A percentile compares a stretch with the other conserved stretches of the same genome.
Conservation (phyloP, 2,888 invertebrate genomes). For the Panzeria rudis region DNA sequence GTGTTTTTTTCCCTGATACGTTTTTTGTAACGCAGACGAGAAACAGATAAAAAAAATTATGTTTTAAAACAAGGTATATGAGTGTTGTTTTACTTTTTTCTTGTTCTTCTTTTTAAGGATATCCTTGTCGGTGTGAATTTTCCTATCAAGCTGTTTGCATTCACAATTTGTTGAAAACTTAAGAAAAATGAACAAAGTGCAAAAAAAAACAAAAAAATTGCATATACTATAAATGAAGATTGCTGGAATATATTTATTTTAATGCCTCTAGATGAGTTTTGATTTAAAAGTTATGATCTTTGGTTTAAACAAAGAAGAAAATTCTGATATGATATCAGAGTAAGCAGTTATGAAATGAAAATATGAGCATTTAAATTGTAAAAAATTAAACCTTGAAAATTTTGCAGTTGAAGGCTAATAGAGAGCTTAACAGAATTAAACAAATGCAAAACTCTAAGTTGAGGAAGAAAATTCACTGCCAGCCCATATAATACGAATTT, state of each 20-base stretch:
- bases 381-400: neutral
- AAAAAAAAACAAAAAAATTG: constrained; percentile 33
- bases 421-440: neutral
- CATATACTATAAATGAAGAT: constrained; percentile 38
- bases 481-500: too few relatives aligned
- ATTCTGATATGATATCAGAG: neutral
- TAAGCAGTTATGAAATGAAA: constrained; percentile 1
- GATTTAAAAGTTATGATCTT: neutral
- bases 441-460: neutral
- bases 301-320: neutral
- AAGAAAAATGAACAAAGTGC: constrained; percentile 5
- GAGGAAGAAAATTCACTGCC: neutral
- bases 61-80: constrained; percentile 45
- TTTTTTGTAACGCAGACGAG: neutral
- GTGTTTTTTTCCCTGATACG: constrained; percentile 18
- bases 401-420: neutral
- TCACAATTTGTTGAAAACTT: constrained; percentile 51
- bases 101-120: constrained; percentile 36
- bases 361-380: neutral
- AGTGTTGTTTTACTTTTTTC: neutral
- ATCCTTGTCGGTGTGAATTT: constrained; percentile 61
- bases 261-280: constrained; percentile 4
- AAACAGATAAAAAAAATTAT: neutral
- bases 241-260: constrained; percentile 27
- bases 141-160: constrained; percentile 64